Evolutionary conservation across 2,797 vertebrate genomes (phyloP), one percentile per base, ranked within the genome.

Genomic region (Myiotriccus ornatus): DNA sequence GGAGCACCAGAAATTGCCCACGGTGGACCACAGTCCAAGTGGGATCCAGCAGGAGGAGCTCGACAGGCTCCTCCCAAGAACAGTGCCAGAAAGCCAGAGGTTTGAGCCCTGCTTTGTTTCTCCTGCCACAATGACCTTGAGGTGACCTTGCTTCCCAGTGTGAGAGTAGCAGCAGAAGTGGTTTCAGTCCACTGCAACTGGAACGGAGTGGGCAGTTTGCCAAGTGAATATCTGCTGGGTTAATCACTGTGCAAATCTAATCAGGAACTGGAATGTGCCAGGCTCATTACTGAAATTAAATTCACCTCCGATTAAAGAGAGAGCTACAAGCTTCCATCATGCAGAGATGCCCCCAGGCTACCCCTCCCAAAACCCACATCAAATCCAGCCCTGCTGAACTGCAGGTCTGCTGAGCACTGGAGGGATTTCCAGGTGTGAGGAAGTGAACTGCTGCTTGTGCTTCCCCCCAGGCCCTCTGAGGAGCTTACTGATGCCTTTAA

Each of bases 241-340:
- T 97, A 96, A 95, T 97, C 96, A 85, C 96, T 92, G 84, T 55
- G 73, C 92, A 93, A 96, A 95, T 95, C 96, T 95, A 92, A 97
- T 97, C 94, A 95, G 90, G 89, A 91, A 87, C 92, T 87, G 89
- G 92, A 95, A 95, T 95, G 95, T 96, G 94, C 94, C 93, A 95
- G 92, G 95, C 94, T 96, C 96, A 92, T 97, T 97, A 96, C 68
- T 10, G 73, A 96, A 94, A 95, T 95, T 89, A 92, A 96, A 95
- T 93, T 95, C 92, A 91, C 92, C 96, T 95, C 94, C 92, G 89
- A 87, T 94, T 95, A 95, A 95, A 95, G 76, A 91, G 95, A 93
- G 84, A 94, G 76, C 93, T 89, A 62, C 91, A 85, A 92, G 82
- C 89, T 94, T 85, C 94, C 91, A 92, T 27, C 84, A 18, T 21